Base-by-base conservation (phyloP, 2,888 invertebrate genomes). In the Herminia tarsipennalis region DNA sequence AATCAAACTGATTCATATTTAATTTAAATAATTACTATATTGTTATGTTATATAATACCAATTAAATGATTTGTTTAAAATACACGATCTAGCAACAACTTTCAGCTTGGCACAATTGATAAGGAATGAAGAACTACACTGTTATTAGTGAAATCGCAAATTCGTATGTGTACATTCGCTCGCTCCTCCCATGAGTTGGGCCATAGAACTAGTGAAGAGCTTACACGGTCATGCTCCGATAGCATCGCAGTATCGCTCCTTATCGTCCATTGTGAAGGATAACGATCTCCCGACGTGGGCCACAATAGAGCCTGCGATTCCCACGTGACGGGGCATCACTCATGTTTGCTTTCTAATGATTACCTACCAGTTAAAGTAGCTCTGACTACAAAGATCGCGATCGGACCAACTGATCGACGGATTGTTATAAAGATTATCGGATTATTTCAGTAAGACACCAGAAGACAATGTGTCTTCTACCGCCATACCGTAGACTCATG, bases 221-320 rank as follows among this genome's bases (percentile, higher is more conserved):
- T 78, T 74, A 78, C 76, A 66, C 66, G 71, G 69, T 52, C 70
- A 59, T 66, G 51, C 51, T 35, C 50, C 67, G 86, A 84, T 86
- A 81, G 55, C 64, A 84, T 86, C 83, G 64, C 55, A 56, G 70
- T 72, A 80, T 78, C 73, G 73, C 73, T 72, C 68, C 76, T 83
- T 85, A 87, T 86, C 85, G 81, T 56, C 83, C 64, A 86, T 85
- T 85, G 86, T 83, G 73, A 51, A 39, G 65, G 81, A 80, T 81
- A 80, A 74, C 76, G 73, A 85, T 83, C 78, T 64, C 45, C 46
- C 40, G 42, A 62, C 68, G 68, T 69, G 60, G 62, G 63, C 67
- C 66, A 73, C 75, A 73, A 74, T 73, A 57, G 70, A 54, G 54
- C 52, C 49, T 48, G 54, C 63, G 65, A 71, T 75, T 70, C 70